Conservation (phyloP, 2,797 vertebrate species). For the Eospalax fontanierii region DNA sequence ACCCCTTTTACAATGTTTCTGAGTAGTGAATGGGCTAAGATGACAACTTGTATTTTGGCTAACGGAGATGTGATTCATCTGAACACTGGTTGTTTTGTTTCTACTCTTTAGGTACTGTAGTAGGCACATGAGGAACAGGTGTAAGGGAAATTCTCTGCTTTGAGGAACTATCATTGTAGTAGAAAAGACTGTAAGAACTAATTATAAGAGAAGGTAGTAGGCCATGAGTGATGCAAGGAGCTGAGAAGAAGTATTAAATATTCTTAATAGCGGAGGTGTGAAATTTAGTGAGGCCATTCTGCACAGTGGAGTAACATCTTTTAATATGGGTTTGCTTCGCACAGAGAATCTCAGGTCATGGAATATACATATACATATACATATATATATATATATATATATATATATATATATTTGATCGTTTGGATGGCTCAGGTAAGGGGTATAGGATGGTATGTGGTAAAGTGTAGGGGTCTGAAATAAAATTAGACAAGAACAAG, state of each 20-base stretch:
- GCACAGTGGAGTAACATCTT: background rate
- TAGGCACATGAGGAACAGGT: background rate
- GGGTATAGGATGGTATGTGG: background rate
- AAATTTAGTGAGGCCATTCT: background rate
- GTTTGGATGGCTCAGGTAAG: background rate
- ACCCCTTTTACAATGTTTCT: background rate
- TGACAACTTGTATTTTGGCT: background rate
- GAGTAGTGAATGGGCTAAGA: background rate
- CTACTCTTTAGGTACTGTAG: background rate
- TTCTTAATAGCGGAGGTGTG: background rate
- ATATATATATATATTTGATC: background rate
- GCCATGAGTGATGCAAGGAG: too few species aligned
- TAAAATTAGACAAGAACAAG: background rate
- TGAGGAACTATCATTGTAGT: background rate
- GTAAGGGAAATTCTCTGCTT: background rate
- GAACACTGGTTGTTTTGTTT: background rate
- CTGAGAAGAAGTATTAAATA: background rate
- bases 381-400: background rate
- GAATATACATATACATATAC: background rate
- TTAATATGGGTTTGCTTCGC: background rate
- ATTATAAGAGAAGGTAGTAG: background rate
- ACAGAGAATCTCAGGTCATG: background rate
- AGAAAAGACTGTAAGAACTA: background rate
- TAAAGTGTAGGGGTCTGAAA: background rate
- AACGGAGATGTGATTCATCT: background rate